A percentile compares a stretch with the other conserved stretches of the same genome.
Evolutionary conservation across 1,140 invertebrate genomes (phyloP).

Genomic region (Cotesia typhae): DNA sequence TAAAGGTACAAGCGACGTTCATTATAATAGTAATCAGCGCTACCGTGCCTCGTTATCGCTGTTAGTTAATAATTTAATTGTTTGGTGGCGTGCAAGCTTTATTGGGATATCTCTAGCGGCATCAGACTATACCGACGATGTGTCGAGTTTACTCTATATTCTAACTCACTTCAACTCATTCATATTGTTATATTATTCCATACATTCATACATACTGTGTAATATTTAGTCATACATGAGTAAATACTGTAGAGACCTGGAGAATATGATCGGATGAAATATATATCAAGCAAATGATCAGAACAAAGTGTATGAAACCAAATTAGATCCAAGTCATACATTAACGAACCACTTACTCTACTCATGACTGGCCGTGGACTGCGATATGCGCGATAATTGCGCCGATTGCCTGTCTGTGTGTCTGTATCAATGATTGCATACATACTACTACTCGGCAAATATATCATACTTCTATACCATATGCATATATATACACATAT

Average conservation of each 20-base stretch:
- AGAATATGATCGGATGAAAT: neutral
- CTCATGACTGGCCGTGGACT: too few relatives aligned
- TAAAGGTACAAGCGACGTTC: conserved; percentile 42
- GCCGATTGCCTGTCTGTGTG: neutral
- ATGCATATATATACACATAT: neutral
- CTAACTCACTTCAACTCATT: conserved; percentile 9
- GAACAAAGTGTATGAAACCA: conserved; percentile 5
- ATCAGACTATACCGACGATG: conserved; percentile 46
- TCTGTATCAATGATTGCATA: neutral
- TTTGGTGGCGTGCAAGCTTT: conserved; percentile 59
- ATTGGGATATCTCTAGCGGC: conserved; percentile 60
- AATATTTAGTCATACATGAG: neutral
- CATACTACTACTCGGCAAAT: neutral
- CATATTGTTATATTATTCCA: neutral
- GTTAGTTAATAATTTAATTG: conserved; percentile 66
- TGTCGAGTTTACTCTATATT: conserved; percentile 28
- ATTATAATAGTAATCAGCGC: conserved; percentile 61
- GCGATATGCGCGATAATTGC: too few relatives aligned
- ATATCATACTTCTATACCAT: neutral
- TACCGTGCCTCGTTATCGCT: conserved; percentile 59
- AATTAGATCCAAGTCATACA: conserved; percentile 1
- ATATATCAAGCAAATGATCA: conserved; percentile 1
- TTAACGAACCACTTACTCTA: conserved; percentile 8
- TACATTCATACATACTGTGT: neutral
- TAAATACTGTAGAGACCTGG: neutral